These are phyloP conservation scores for Hemichromis elongatus DNA, from an alignment of 2,113 vertebrate genomes.

Conservation along the genomic window DNA sequence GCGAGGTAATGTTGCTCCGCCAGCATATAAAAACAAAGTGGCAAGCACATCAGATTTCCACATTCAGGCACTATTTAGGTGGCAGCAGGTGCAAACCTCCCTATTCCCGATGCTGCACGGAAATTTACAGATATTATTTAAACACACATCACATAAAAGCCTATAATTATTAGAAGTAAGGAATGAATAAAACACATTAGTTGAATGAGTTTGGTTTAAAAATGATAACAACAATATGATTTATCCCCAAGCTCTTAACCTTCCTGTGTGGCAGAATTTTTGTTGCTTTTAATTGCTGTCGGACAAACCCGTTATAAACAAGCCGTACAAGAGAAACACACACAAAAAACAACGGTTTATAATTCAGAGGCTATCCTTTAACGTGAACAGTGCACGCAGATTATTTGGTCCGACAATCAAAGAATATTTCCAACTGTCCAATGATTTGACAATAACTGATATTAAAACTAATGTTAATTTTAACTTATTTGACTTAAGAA, in stretches of 20 bases:
- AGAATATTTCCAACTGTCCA: background rate
- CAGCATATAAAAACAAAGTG: rapidly evolving
- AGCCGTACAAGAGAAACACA: rapidly evolving
- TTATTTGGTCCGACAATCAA: background rate
- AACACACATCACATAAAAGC: background rate
- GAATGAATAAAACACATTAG: rapidly evolving
- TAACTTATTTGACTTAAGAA: background rate
- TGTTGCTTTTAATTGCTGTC: background rate
- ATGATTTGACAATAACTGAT: background rate
- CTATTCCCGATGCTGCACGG: background rate
- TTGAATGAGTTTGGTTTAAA: background rate
- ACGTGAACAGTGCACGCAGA: background rate
- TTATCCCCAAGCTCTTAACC: background rate
- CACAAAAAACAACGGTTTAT: background rate
- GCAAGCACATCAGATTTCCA: background rate
- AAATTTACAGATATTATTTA: background rate
- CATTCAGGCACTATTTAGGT: background rate
- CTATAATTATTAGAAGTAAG: rapidly evolving
- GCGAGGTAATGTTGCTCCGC: background rate
- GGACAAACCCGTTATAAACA: background rate
- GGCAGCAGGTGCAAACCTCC: background rate
- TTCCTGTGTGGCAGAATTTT: background rate
- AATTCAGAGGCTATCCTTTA: rapidly evolving
- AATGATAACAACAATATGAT: background rate
- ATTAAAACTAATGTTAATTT: background rate